These are phyloP conservation scores for Callyntrura sp. DNA, from an alignment of 2,888 invertebrate species.

Conservation along the genomic window DNA sequence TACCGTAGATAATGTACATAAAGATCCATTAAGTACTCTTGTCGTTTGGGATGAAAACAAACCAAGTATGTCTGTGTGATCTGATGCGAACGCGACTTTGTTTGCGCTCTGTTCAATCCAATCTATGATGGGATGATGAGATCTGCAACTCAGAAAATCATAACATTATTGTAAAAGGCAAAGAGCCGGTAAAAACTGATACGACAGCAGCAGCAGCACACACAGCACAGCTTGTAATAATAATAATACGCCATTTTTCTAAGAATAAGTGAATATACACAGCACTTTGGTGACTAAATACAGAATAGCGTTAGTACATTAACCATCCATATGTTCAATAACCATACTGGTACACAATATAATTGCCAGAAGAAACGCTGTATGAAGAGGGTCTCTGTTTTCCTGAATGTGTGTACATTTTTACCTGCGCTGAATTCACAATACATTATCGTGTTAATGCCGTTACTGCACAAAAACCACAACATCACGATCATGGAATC, in stretches of 20 bases:
- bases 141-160: slow-evolving; percentile 37
- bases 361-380: background rate
- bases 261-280: too few relatives aligned
- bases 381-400: background rate
- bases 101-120: slow-evolving; percentile 29
- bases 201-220: background rate
- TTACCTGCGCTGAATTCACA: background rate
- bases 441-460: background rate
- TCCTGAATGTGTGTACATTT: background rate
- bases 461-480: background rate
- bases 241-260: background rate
- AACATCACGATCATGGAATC: background rate
- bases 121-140: slow-evolving; percentile 21
- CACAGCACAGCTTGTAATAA: background rate
- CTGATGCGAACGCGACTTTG: background rate
- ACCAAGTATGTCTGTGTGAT: background rate
- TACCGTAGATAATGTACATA: slow-evolving; percentile 59
- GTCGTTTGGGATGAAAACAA: background rate
- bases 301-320: background rate
- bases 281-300: background rate
- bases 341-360: background rate
- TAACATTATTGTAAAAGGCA: slow-evolving; percentile 8
- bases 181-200: slow-evolving; percentile 41
- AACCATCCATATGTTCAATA: background rate
- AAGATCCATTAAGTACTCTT: background rate